Conservation (phyloP, 2,888 invertebrate genomes). For the Chrysina gloriosa region DNA sequence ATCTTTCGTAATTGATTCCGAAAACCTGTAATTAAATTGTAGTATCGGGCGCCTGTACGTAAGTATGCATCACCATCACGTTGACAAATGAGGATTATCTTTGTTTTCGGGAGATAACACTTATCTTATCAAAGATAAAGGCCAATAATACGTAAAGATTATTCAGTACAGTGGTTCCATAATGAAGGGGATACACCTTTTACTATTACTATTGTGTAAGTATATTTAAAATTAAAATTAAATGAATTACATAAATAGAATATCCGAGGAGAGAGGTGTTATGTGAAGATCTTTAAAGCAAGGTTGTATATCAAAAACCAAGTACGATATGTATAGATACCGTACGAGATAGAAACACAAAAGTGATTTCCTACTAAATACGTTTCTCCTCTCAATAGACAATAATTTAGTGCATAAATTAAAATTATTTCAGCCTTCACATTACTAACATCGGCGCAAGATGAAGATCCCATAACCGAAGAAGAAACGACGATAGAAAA, state of each 20-base stretch:
- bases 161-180: background rate
- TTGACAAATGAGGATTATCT: background rate
- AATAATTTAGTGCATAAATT: background rate
- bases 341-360: no score
- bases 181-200: background rate
- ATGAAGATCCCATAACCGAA: background rate
- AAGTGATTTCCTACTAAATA: no score
- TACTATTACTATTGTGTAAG: background rate
- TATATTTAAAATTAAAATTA: background rate
- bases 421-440: background rate
- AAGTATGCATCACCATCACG: background rate
- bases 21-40: background rate
- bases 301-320: no score
- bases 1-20: background rate
- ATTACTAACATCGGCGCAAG: background rate
- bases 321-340: no score
- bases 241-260: background rate
- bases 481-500: background rate
- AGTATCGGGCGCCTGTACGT: no score
- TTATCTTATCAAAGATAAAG: conserved; percentile 6
- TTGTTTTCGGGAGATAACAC: background rate
- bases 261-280: background rate
- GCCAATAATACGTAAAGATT: background rate
- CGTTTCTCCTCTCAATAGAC: no score
- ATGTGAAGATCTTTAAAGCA: background rate